Evolutionary conservation across 2,113 vertebrate species (phyloP), one percentile per base, ranked within the genome.

Genomic region (Notiomystis cincta): DNA sequence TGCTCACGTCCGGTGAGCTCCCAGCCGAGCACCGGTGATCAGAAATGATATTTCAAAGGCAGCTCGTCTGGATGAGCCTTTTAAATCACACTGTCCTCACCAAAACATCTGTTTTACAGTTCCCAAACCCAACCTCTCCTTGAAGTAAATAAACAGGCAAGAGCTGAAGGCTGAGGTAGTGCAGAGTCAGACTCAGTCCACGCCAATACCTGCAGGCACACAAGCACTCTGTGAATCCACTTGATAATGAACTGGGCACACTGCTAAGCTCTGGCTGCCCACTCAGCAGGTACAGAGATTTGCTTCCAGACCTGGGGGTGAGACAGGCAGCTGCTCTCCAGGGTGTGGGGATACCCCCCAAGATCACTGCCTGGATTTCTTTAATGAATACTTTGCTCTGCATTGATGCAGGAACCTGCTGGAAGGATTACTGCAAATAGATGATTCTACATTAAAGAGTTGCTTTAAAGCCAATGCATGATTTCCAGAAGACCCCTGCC

Each of bases 191-290:
- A 35, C 31, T 42, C 35, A 48, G 65, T 47, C 30, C 47, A 19
- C 0, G 0, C 15, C 1, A 13, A 4, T 17, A 37, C 8, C 85
- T 30, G 64, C 65, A 37, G 84, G 42, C 51, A 51, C 80, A n/a
- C 0, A 1, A 35, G 35, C 0, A 3, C 35, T 76, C 40, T 35
- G 38, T 56, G 31, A 60, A 33, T 7, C 13, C 12, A 23, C 78
- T 24, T 61, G 13, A 6, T 50, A 47, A 47, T 11, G 30, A 90
- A 11, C 82, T 11, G 16, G 33, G 56, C 40, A 61, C 40, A 2
- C n/a, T 47, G 13, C 3, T 18, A 25, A 53, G 35, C 38, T 23
- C 48, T 75, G 5, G 7, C 60, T 78, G 61, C 53, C 53, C 85
- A 53, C 60, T 56, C 70, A 47, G 73, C 78, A 71, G 45, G 30